Evolutionary conservation across 1,140 invertebrate species (phyloP), one percentile per base, ranked within the genome.

Genomic region (Listronotus oregonensis): DNA sequence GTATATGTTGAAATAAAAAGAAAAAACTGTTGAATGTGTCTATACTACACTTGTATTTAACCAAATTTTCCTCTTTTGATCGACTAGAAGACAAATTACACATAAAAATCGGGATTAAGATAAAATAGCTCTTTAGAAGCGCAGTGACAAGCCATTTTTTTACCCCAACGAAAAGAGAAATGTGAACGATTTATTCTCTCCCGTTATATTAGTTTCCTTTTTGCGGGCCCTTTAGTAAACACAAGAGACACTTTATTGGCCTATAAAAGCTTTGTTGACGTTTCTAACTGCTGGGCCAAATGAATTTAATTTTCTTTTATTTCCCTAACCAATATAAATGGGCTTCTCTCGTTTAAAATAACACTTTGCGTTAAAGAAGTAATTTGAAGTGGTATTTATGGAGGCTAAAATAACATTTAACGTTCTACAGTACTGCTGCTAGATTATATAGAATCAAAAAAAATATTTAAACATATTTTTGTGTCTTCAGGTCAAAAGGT

Each of bases 261-360:
- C 51, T 31, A 64, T 64, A 64, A 64, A 64, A 46, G 61, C 52
- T 37, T 55, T 42, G 61, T 55, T 56, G 61, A 64, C 51, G 61
- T 54, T 31, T 40, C 50, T 55, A 64, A 64, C 50, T 55, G 61
- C n/a, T 40, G 50, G 12, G 43, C 40, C 50, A 64, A 64, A 64
- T 64, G 61, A 64, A 64, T 64, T 64, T 55, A 64, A 55, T 64
- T 64, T 56, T 54, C 59, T 56, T 64, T 64, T 64, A 55, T 64
- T 55, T 21, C 32, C 31, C 34, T 44, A 32, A 59, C 43, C 32
- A 21, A 46, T 64, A 64, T 46, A 64, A 64, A 64, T 64, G 14
- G 57, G 11, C 32, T 37, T 12, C 14, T 57, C 44, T 21, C 10
- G n/a, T 44, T 44, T 57, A 17, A 44, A 31, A 15, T 55, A 11